These are phyloP conservation scores for Lymantria monacha DNA, from an alignment of 2,888 invertebrate genomes.

Conservation along the genomic window DNA sequence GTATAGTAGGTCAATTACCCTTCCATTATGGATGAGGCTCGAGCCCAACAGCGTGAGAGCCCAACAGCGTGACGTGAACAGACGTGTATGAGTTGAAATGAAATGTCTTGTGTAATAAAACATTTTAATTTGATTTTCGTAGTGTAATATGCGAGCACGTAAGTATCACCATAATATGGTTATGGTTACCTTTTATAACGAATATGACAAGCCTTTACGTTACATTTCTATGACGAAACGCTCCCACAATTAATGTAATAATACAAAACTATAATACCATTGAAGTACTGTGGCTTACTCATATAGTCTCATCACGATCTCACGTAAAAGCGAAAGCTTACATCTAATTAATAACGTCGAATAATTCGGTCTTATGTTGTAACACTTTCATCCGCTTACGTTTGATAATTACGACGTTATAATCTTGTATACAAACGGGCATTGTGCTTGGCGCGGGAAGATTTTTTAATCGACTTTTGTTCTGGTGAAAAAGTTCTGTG, in stretches of 20 bases:
- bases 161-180: not conserved
- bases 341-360: conserved; percentile 55
- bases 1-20: too few species aligned
- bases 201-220: conserved; percentile 7
- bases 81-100: too few species aligned
- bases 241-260: conserved; percentile 31
- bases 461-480: conserved; percentile 35
- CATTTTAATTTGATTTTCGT: not conserved
- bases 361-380: conserved; percentile 53
- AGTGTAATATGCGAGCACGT: not conserved
- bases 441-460: conserved; percentile 34
- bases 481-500: conserved; percentile 31
- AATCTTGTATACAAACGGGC: conserved; percentile 28
- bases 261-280: conserved; percentile 14
- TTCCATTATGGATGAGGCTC: too few species aligned
- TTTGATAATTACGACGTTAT: conserved; percentile 35
- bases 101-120: not conserved
- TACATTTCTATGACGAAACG: conserved; percentile 20
- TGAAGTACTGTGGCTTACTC: conserved; percentile 27
- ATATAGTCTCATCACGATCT: conserved; percentile 40
- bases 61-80: too few species aligned
- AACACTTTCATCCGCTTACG: conserved; percentile 56
- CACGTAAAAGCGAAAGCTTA: conserved; percentile 52
- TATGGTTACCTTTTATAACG: not conserved
- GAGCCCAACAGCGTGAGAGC: too few species aligned